Evolutionary conservation across 2,797 vertebrate species (phyloP), one percentile per base, ranked within the genome.

Genomic region (Danio aesculapii): DNA sequence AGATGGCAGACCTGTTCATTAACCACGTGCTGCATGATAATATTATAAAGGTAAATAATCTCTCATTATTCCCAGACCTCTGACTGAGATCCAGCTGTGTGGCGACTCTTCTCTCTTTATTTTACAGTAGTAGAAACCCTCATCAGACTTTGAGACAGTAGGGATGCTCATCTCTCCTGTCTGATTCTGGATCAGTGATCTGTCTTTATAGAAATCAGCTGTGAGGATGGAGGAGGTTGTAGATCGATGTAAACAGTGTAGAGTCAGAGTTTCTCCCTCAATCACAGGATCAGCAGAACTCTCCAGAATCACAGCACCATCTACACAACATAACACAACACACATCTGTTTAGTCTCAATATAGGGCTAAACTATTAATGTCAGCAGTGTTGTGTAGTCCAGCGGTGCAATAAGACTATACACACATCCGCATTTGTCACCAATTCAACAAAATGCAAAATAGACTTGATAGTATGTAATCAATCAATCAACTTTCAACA

Each of bases 41-140:
- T 12, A 46, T 8, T 53, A 10, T 12, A 62, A 7, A 19, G 21
- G 9, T 5, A 41, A 10, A 69, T 13, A 1, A 11, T 16, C 6
- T n/a, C 3, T 55, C 3, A 55, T 17, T 55, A 17, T 17, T 17
- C 2, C 16, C 16, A 55, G 8, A 74, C 78, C 61, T 74, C 19
- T 81, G 59, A 83, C 62, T 67, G 81, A 78, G 62, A 77, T 2
- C 67, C 81, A 77, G 17, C 67, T 82, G 21, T 46, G 8, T n/a
- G 64, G 64, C 19, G 50, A 58, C 47, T 58, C 17, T 55, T 41
- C 16, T 39, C 10, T 30, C 16, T 66, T 14, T 63, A 59, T 21
- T 19, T 66, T 49, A 14, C 74, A 55, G 53, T 17, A 55, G 53
- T 55, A 55, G 53, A 55, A 55, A 55, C n/a, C 53, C 13, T 55